These are phyloP conservation scores for Plagodis dolabraria DNA, from an alignment of 2,888 invertebrate species.

Conservation along the genomic window DNA sequence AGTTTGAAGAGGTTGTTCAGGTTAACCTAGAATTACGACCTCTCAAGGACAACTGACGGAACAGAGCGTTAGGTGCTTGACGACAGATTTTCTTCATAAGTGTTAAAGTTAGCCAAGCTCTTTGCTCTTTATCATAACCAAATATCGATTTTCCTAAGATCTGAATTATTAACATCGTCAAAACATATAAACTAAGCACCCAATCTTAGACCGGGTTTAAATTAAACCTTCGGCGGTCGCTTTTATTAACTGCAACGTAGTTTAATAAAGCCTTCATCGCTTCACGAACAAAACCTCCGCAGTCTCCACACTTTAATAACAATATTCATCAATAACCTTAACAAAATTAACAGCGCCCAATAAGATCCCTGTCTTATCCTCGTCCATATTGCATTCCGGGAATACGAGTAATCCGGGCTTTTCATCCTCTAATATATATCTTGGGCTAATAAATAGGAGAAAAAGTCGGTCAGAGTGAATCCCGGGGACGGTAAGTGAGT, in stretches of 20 bases:
- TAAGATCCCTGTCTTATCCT: constrained; percentile 50
- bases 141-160: too few species aligned
- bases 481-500: constrained; percentile 71
- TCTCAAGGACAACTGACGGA: too few species aligned
- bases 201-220: constrained; percentile 6
- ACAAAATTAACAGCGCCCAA: constrained; percentile 55
- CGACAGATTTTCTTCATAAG: too few species aligned
- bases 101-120: too few species aligned
- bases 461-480: constrained; percentile 75
- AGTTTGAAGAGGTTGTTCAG: too few species aligned
- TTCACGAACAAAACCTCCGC: constrained; percentile 19
- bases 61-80: too few species aligned
- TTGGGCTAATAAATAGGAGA: constrained; percentile 79
- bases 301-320: constrained; percentile 39
- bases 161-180: too few species aligned
- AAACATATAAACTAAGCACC: neutral
- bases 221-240: constrained; percentile 11
- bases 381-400: constrained; percentile 62
- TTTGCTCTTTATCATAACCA: too few species aligned
- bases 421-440: constrained; percentile 71
- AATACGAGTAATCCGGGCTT: constrained; percentile 59
- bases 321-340: constrained; percentile 46
- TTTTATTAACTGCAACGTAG: constrained; percentile 29
- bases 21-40: too few species aligned
- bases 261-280: constrained; percentile 35